phyloP scores from a whole-genome alignment of 2,113 vertebrate species.

The Sterna hirundo region DNA sequence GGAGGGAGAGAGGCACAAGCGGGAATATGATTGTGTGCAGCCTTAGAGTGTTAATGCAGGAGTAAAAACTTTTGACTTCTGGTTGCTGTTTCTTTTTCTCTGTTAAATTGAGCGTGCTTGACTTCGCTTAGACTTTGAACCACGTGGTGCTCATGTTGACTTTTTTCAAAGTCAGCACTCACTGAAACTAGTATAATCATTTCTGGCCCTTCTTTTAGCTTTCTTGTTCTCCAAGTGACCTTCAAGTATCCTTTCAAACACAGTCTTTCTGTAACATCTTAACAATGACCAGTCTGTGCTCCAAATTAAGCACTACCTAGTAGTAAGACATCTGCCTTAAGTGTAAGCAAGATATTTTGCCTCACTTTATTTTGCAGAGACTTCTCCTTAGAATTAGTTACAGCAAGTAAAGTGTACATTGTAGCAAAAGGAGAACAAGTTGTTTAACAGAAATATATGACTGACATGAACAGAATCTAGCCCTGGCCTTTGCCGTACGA shows the following conservation, averaged over 20 bases:
- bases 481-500: neutral
- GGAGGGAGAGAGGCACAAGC: neutral
- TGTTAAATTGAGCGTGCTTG: neutral
- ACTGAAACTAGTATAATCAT: neutral
- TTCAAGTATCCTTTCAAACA: neutral
- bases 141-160: neutral
- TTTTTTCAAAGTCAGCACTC: neutral
- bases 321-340: neutral
- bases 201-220: neutral
- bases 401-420: neutral
- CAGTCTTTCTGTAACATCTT: neutral
- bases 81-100: neutral
- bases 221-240: neutral
- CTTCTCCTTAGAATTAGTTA: neutral
- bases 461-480: neutral
- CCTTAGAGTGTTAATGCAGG: neutral
- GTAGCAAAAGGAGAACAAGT: neutral
- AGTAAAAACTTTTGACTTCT: neutral
- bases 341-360: neutral
- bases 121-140: neutral
- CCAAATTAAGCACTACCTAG: neutral
- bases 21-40: neutral
- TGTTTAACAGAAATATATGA: neutral
- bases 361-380: neutral
- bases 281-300: neutral